Evolutionary conservation across 1,140 invertebrate species (phyloP).

Genomic region (Zaprionus inermis): DNA sequence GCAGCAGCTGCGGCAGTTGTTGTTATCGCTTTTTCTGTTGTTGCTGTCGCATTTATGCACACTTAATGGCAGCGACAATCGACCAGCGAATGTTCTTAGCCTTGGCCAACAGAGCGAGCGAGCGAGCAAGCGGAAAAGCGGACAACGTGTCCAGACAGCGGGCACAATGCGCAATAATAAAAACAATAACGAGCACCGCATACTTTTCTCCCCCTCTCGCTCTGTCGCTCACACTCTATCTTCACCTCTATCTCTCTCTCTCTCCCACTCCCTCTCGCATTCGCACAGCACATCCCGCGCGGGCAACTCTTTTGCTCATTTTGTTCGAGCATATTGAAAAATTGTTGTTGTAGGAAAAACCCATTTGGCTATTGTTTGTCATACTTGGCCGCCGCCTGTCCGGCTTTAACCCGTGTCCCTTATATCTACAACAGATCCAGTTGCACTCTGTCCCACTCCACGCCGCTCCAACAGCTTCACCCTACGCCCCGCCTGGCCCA

Average conservation of each 20-base stretch:
- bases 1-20: slow-evolving; percentile 2
- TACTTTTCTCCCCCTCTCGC: neutral
- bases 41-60: slow-evolving; percentile 28
- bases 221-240: neutral
- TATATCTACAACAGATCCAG: slow-evolving; percentile 12
- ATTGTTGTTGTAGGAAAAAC: slow-evolving; percentile 80
- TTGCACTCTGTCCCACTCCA: slow-evolving; percentile 6
- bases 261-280: neutral
- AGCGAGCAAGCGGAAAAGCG: neutral
- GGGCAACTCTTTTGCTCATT: slow-evolving; percentile 62
- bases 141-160: slow-evolving; percentile 1
- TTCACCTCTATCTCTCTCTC: neutral
- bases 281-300: slow-evolving; percentile 1
- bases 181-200: slow-evolving; percentile 49
- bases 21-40: slow-evolving; percentile 10
- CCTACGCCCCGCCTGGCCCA: neutral
- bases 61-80: slow-evolving; percentile 55
- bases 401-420: slow-evolving; percentile 27
- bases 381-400: slow-evolving; percentile 58
- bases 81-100: slow-evolving; percentile 46
- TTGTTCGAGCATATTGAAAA: slow-evolving; percentile 75
- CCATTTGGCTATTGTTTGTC: slow-evolving; percentile 81
- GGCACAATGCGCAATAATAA: slow-evolving; percentile 45
- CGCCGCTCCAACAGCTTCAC: neutral
- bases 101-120: slow-evolving; percentile 25